Percentiles rank a stretch among this genome's conserved stretches.
Evolutionary conservation across 1,140 invertebrate species (phyloP).

Genomic region (Lepidurus arcticus): DNA sequence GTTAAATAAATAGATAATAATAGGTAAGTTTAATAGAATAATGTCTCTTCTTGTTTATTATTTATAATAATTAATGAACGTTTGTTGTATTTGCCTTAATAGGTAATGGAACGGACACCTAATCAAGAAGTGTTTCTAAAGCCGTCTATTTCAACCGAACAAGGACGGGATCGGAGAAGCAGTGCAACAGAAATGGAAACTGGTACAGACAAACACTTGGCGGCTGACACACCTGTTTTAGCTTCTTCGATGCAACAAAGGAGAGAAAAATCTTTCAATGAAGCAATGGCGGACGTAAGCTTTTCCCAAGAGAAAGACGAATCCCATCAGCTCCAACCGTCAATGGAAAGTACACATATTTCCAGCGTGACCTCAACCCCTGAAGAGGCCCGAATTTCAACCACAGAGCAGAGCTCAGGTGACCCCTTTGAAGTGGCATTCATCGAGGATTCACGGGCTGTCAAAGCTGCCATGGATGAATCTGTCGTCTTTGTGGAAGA

Average conservation of each 20-base stretch:
- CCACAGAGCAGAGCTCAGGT: background rate
- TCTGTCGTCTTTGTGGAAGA: constrained; percentile 8
- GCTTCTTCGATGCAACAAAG: background rate
- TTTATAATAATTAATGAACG: background rate
- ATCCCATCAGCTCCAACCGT: background rate
- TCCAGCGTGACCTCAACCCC: background rate
- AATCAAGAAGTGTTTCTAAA: background rate
- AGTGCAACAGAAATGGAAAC: background rate
- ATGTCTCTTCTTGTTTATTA: too few relatives aligned
- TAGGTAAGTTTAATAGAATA: too few relatives aligned
- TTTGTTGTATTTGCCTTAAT: background rate
- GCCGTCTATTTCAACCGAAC: background rate
- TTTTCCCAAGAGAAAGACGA: background rate
- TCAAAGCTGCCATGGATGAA: background rate
- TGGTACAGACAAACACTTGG: background rate
- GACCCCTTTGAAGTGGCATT: background rate
- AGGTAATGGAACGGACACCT: background rate
- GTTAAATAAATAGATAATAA: too few relatives aligned
- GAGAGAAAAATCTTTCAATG: background rate
- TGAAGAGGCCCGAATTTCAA: background rate
- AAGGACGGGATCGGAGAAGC: background rate
- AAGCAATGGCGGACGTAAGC: background rate
- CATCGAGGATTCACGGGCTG: background rate
- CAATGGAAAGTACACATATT: background rate
- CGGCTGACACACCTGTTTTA: background rate